Conservation (phyloP, 2,888 invertebrate genomes). For the Halictus quadricinctus region DNA sequence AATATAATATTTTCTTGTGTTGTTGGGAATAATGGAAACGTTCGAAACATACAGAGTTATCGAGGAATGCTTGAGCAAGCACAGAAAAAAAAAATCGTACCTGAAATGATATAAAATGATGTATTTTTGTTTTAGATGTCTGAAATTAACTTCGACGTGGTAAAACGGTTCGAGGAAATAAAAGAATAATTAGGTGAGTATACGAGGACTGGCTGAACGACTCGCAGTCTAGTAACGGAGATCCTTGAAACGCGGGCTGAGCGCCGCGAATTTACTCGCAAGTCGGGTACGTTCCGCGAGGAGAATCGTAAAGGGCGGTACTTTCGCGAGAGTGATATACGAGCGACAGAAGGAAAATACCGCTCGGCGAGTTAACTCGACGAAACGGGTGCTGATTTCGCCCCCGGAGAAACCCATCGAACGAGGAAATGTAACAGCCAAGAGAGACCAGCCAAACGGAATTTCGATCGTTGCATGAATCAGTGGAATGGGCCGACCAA, state of each 20-base stretch:
- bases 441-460: not conserved
- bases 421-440: not conserved
- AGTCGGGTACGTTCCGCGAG: not conserved
- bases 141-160: not conserved
- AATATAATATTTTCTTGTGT: not conserved
- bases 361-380: slow-evolving; percentile 8
- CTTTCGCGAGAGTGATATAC: slow-evolving; percentile 37
- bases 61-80: too few species aligned
- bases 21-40: not conserved
- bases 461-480: slow-evolving; percentile 15
- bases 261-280: not conserved
- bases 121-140: not conserved
- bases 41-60: not conserved
- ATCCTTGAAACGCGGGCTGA: not conserved
- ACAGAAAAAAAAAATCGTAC: too few species aligned
- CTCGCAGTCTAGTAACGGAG: not conserved
- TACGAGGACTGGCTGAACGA: slow-evolving; percentile 30
- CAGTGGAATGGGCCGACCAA: slow-evolving; percentile 4
- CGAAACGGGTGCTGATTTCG: slow-evolving; percentile 8
- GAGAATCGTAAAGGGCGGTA: slow-evolving; percentile 15
- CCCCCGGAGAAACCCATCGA: slow-evolving; percentile 4
- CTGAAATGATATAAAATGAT: too few species aligned
- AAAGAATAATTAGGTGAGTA: slow-evolving; percentile 27
- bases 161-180: not conserved
- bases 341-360: slow-evolving; percentile 19